Evolutionary conservation across 1,140 invertebrate genomes (phyloP), one percentile per base, ranked within the genome.

Genomic region (Drosophila pseudoobscura): DNA sequence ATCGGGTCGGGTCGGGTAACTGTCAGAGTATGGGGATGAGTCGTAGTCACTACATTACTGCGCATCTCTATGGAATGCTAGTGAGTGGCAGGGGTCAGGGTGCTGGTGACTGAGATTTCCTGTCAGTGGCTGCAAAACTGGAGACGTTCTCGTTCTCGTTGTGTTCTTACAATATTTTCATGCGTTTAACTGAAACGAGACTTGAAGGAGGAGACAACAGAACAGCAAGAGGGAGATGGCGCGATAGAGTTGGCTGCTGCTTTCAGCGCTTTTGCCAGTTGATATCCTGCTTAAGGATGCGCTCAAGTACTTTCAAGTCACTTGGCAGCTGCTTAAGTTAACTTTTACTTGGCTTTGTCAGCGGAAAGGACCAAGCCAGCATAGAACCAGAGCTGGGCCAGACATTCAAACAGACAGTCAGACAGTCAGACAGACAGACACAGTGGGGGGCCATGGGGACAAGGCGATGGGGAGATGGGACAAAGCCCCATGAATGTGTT

Each of bases 201-300:
- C 47, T 52, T 56, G 39, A 22, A 1, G 47, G 43, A 11, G 46
- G 31, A 45, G 13, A n/a, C 7, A 17, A 46, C 43, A 17, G 31
- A 9, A 31, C 31, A 31, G 31, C 31, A 9, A 9, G 8, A 13
- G 22, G 26, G 43, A 39, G 53, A 43, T 15, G 24, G 20, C 8
- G 20, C n/a, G 54, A 52, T 15, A 9, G 49, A 15, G 49, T 59
- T 64, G 59, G 65, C 46, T 69, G 78, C 71, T 76, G 72, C 78
- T 87, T 87, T 78, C 75, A 80, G 72, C 71, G 75, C 83, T 87
- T 82, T 88, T 87, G 83, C 83, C 84, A 88, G 83, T 88, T 88
- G 84, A 88, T 88, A 88, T 88, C 83, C 83, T 88, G 83, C 83
- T 88, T 88, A 88, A 88, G 83, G 83, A 88, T 88, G 83, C 83